A percentile compares a stretch with the other conserved stretches of the same genome.
These are phyloP conservation scores for Rhabdomys pumilio DNA, from an alignment of 2,797 vertebrate species.

Conservation along the genomic window DNA sequence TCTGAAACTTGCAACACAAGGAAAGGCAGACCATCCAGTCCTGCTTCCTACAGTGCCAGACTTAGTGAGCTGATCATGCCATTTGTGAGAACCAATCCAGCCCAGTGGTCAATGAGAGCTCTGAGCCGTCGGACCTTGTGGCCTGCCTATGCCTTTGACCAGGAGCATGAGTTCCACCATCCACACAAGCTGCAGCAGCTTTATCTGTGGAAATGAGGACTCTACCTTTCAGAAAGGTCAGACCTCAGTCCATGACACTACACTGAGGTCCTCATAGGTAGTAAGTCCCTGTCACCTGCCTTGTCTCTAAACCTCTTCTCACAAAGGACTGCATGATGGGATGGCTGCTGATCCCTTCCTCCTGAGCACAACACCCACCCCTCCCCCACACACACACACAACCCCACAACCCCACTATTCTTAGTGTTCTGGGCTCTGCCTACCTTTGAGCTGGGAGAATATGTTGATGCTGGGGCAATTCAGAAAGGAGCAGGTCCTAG, in stretches of 20 bases:
- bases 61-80: not conserved
- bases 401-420: not conserved
- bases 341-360: not conserved
- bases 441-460: conserved; percentile 7
- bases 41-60: not conserved
- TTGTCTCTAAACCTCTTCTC: not conserved
- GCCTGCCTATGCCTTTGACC: conserved; percentile 5
- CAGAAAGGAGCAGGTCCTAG: not conserved
- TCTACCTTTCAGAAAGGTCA: not conserved
- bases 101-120: not conserved
- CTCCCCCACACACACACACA: not conserved
- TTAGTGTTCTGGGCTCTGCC: not conserved
- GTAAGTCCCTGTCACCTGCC: not conserved
- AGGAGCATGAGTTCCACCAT: not conserved
- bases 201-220: not conserved
- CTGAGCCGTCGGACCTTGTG: not conserved
- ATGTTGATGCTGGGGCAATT: not conserved
- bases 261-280: not conserved
- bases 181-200: not conserved
- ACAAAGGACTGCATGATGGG: not conserved
- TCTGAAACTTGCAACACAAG: not conserved
- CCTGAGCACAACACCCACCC: not conserved
- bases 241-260: not conserved
- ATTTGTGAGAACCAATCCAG: not conserved
- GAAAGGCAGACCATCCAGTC: not conserved